Evolutionary conservation across 2,888 invertebrate species (phyloP).

Genomic region (Mactromeris polynyma): DNA sequence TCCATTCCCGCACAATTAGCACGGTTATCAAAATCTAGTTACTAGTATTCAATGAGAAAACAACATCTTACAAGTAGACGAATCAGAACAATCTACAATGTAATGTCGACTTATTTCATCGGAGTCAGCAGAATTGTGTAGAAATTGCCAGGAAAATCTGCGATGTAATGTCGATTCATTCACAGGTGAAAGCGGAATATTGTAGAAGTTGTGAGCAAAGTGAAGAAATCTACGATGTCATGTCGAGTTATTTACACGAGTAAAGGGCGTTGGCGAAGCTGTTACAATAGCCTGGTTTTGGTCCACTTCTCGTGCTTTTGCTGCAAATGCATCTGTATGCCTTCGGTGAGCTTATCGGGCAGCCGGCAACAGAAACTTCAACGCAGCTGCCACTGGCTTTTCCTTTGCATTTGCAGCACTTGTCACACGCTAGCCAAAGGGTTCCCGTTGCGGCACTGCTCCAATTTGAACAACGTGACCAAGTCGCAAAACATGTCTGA

Average conservation of each 20-base stretch:
- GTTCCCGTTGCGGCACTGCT: background rate
- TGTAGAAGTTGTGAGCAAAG: too few relatives aligned
- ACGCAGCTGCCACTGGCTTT: background rate
- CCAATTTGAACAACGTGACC: slow-evolving; percentile 37
- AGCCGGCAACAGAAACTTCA: background rate
- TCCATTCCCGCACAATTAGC: too few relatives aligned
- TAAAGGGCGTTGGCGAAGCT: background rate
- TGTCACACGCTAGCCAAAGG: slow-evolving; percentile 19
- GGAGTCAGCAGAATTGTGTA: too few relatives aligned
- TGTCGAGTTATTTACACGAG: background rate
- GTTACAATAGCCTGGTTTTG: background rate
- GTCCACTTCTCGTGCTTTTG: background rate
- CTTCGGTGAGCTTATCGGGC: background rate
- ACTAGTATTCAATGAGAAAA: too few relatives aligned
- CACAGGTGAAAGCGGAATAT: too few relatives aligned
- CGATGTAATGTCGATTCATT: too few relatives aligned
- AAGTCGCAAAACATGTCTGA: slow-evolving; percentile 2
- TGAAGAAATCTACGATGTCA: too few relatives aligned
- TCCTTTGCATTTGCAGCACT: slow-evolving; percentile 7
- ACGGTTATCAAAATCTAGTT: too few relatives aligned
- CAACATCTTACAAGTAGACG: too few relatives aligned
- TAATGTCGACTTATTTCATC: too few relatives aligned
- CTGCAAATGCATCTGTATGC: background rate
- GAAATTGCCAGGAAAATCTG: too few relatives aligned
- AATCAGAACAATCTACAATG: too few relatives aligned